Conservation (phyloP, 2,888 invertebrate species). For the Rapana venosa region DNA sequence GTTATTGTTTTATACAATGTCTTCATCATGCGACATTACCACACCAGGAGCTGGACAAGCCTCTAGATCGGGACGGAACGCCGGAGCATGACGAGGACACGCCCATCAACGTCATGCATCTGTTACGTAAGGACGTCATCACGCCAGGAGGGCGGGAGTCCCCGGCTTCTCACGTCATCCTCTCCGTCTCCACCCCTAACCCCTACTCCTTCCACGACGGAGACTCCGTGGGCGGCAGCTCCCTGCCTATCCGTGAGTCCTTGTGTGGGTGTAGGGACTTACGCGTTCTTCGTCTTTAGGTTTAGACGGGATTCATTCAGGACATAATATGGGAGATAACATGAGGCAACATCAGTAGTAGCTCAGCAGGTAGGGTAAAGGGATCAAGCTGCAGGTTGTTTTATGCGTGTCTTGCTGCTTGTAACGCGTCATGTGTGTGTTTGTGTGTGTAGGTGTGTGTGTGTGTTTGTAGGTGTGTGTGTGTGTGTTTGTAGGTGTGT, state of each 20-base stretch:
- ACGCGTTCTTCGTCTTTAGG: neutral
- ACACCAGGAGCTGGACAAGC: neutral
- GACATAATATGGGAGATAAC: no score
- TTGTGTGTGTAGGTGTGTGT: no score
- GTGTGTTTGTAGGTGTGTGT: no score
- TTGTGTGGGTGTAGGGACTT: neutral
- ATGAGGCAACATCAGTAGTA: no score
- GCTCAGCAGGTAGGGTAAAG: no score
- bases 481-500: no score
- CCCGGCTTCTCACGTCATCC: slow-evolving; percentile 5
- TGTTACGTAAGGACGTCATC: slow-evolving; percentile 33
- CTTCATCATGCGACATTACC: neutral
- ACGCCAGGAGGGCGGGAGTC: slow-evolving; percentile 23
- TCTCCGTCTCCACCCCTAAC: slow-evolving; percentile 27
- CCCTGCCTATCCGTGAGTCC: slow-evolving; percentile 2
- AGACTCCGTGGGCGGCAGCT: neutral
- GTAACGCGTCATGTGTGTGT: no score
- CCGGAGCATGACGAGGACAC: slow-evolving; percentile 19
- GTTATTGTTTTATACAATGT: no score
- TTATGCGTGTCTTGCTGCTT: no score
- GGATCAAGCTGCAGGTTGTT: no score
- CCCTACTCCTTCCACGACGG: slow-evolving; percentile 31
- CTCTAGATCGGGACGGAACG: neutral
- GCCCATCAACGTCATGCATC: slow-evolving; percentile 34
- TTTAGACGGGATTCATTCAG: no score